Evolutionary conservation across 2,113 vertebrate species (phyloP).

Genomic region (Thamnophis sirtalis): DNA sequence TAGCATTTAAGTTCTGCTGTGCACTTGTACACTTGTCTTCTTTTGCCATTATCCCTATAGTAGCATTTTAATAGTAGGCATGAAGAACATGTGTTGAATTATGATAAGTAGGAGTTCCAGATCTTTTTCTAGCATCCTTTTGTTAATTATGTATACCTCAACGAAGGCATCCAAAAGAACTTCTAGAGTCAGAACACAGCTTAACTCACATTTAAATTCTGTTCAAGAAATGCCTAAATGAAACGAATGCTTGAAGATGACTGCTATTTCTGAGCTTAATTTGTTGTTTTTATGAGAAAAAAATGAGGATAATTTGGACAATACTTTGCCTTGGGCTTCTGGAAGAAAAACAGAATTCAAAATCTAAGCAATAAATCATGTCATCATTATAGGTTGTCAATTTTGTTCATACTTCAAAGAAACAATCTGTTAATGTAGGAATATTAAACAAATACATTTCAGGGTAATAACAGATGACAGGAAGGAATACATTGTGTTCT

Average conservation of each 20-base stretch:
- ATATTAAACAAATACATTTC: not conserved
- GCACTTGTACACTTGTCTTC: not conserved
- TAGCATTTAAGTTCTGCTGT: not conserved
- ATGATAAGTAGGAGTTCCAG: not conserved
- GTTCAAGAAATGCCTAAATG: constrained; percentile 10
- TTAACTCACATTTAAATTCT: constrained; percentile 7
- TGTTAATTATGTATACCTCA: constrained; percentile 21
- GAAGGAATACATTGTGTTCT: constrained; percentile 1
- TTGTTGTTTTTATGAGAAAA: not conserved
- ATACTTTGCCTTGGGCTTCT: not conserved
- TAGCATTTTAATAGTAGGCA: not conserved
- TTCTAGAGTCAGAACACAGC: constrained; percentile 6
- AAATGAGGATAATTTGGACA: not conserved
- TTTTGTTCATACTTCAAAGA: not conserved
- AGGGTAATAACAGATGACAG: not conserved
- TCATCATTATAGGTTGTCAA: not conserved
- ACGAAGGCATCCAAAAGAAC: not conserved
- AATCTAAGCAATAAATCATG: not conserved
- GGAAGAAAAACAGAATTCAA: not conserved
- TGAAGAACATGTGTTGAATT: not conserved
- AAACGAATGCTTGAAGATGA: not conserved
- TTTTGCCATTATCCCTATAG: not conserved
- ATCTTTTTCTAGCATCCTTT: constrained; percentile 15
- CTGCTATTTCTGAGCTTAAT: not conserved
- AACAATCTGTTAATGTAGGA: constrained; percentile 21